phyloP scores from a whole-genome alignment of 1,140 invertebrate species.

The Drosophila simulans region DNA sequence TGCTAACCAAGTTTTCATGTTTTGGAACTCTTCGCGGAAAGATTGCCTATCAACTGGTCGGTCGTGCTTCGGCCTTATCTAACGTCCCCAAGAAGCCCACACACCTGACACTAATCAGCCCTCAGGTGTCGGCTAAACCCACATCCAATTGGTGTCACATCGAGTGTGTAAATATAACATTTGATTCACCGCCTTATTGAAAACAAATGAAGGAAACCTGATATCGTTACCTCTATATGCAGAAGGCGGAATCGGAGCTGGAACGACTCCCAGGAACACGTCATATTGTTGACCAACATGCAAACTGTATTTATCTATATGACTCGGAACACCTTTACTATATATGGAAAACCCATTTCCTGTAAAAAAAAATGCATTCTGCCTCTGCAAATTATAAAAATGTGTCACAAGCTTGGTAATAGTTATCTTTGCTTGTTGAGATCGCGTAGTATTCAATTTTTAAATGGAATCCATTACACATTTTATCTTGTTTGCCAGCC shows the following conservation, averaged over 20 bases:
- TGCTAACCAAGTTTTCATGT: slow-evolving; percentile 3
- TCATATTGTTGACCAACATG: slow-evolving; percentile 1
- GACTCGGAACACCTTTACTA: slow-evolving; percentile 14
- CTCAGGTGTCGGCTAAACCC: slow-evolving; percentile 32
- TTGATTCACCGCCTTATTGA: slow-evolving; percentile 38
- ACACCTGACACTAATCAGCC: slow-evolving; percentile 45
- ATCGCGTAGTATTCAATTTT: neutral
- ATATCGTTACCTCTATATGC: slow-evolving; percentile 22
- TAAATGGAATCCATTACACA: neutral
- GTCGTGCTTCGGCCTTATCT: slow-evolving; percentile 32
- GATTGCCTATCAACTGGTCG: slow-evolving; percentile 32
- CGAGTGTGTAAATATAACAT: slow-evolving; percentile 41
- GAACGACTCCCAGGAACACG: neutral
- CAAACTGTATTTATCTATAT: slow-evolving; percentile 13
- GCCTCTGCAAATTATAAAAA: no score
- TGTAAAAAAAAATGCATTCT: slow-evolving; percentile 16
- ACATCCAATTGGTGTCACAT: slow-evolving; percentile 26
- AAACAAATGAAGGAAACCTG: slow-evolving; percentile 17
- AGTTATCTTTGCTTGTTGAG: no score
- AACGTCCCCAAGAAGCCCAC: slow-evolving; percentile 28
- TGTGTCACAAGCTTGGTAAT: no score
- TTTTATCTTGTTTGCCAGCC: neutral
- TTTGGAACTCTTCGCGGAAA: slow-evolving; percentile 5
- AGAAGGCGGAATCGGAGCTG: neutral
- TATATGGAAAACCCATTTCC: slow-evolving; percentile 39